Evolutionary conservation across 2,113 vertebrate genomes (phyloP).

Genomic region (Trichomycterus rosablanca): DNA sequence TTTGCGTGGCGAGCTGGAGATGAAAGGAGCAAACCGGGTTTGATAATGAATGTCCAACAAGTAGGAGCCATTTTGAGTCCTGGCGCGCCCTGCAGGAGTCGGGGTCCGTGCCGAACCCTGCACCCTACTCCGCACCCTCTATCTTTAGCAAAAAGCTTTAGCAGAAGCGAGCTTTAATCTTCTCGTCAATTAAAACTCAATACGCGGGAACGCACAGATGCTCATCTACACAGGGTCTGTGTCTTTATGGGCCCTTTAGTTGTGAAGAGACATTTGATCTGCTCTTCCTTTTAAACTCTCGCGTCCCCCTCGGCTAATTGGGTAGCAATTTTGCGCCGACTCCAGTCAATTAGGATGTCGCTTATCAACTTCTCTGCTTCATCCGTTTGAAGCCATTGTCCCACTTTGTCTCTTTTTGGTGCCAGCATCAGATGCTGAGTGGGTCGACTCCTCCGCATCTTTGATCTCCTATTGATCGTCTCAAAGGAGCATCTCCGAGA

Average conservation of each 20-base stretch:
- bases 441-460: conserved; percentile 30
- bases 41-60: conserved; percentile 97
- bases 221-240: conserved; percentile 34
- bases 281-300: conserved; percentile 39
- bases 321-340: conserved; percentile 38
- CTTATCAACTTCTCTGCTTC: conserved; percentile 23
- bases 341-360: conserved; percentile 41
- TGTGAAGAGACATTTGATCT: conserved; percentile 42
- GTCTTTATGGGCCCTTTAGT: conserved; percentile 25
- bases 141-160: conserved; percentile 44
- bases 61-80: conserved; percentile 69
- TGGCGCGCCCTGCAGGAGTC: conserved; percentile 57
- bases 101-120: conserved; percentile 64
- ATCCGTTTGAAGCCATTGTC: conserved; percentile 31
- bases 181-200: conserved; percentile 64
- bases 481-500: conserved; percentile 17
- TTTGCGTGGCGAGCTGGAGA: conserved; percentile 91
- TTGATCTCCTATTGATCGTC: conserved; percentile 34
- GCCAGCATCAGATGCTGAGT: conserved; percentile 39
- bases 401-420: conserved; percentile 20
- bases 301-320: conserved; percentile 43
- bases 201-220: conserved; percentile 36
- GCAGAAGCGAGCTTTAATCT: conserved; percentile 67
- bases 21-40: conserved; percentile 92
- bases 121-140: conserved; percentile 49